These are phyloP conservation scores for Myiozetetes cayanensis DNA, from an alignment of 2,113 vertebrate genomes.

Conservation along the genomic window DNA sequence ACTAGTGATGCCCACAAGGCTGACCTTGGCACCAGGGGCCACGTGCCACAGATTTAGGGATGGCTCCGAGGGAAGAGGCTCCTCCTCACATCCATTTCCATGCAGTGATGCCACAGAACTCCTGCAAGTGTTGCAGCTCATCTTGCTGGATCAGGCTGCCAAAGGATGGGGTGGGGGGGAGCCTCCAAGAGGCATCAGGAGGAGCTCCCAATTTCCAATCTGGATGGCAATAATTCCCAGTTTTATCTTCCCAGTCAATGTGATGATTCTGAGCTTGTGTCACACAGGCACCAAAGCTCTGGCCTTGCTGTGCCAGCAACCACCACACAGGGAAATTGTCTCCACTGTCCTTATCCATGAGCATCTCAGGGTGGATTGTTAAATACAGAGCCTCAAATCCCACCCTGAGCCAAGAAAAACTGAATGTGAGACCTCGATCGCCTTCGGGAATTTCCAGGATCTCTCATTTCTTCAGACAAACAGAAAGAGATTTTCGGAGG, in stretches of 20 bases:
- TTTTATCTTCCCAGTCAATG: neutral
- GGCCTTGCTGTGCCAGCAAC: neutral
- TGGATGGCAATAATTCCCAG: neutral
- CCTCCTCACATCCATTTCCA: neutral
- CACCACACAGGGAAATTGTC: neutral
- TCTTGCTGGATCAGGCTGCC: neutral
- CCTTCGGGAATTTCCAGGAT: neutral
- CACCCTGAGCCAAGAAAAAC: neutral
- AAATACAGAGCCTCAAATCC: neutral
- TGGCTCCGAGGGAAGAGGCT: neutral
- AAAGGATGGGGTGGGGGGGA: neutral
- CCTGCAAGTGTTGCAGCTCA: neutral
- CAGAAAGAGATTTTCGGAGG: neutral
- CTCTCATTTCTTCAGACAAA: neutral
- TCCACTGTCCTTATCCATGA: neutral
- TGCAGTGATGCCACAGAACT: neutral
- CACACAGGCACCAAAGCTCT: neutral
- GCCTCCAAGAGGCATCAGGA: neutral
- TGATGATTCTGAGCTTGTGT: neutral
- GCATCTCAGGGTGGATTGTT: neutral
- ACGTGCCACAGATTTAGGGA: accelerated
- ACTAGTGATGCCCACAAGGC: neutral
- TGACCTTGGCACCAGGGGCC: neutral
- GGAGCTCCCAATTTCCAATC: neutral
- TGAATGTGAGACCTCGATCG: neutral